These are phyloP conservation scores for Ariolimax columbianus DNA, from an alignment of 2,888 invertebrate genomes.

Conservation along the genomic window DNA sequence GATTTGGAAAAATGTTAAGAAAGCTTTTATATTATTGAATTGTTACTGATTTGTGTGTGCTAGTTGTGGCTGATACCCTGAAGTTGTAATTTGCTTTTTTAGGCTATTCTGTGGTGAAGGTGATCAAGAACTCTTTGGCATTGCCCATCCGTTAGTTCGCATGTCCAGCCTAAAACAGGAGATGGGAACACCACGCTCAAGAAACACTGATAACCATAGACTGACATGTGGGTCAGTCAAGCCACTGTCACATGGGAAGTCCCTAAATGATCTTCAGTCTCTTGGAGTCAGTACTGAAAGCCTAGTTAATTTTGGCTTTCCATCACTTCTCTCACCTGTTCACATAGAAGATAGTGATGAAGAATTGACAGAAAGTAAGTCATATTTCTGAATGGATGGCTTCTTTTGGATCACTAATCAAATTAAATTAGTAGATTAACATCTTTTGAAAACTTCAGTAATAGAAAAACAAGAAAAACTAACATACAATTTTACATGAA, in stretches of 20 bases:
- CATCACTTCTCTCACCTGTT: not conserved
- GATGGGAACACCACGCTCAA: slow-evolving; percentile 56
- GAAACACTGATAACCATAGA: slow-evolving; percentile 7
- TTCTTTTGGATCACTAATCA: not conserved
- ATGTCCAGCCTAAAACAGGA: slow-evolving; percentile 72
- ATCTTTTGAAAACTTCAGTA: too few relatives aligned
- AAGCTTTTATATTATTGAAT: not conserved
- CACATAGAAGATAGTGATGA: slow-evolving; percentile 10
- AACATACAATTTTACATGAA: too few relatives aligned
- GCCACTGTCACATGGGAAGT: slow-evolving; percentile 52
- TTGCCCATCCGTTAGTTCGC: slow-evolving; percentile 62
- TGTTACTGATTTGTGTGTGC: not conserved
- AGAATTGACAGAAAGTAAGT: not conserved
- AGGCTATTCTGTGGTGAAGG: slow-evolving; percentile 42
- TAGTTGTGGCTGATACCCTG: not conserved
- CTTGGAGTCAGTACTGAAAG: not conserved
- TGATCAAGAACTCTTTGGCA: slow-evolving; percentile 45
- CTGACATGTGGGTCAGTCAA: slow-evolving; percentile 34
- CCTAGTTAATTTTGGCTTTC: not conserved
- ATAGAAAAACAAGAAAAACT: too few relatives aligned
- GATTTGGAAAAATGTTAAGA: not conserved
- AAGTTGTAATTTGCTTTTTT: not conserved
- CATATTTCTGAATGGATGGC: not conserved
- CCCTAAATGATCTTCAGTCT: slow-evolving; percentile 22
- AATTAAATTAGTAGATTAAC: too few relatives aligned